phyloP scores from a whole-genome alignment of 2,888 invertebrate genomes.

The Pyrrhia umbra region DNA sequence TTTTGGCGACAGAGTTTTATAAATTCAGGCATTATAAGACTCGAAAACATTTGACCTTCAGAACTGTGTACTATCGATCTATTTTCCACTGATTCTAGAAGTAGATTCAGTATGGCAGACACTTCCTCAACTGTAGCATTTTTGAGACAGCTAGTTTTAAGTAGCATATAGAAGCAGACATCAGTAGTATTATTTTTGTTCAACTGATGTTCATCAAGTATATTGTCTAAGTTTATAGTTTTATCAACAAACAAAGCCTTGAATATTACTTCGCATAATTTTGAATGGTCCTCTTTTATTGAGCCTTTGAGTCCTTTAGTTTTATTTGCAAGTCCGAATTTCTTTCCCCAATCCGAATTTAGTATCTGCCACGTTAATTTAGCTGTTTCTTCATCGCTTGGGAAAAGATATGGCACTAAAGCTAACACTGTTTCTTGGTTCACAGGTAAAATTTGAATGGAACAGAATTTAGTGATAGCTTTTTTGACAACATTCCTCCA shows the following conservation, averaged over 20 bases:
- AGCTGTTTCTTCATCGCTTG: constrained; percentile 78
- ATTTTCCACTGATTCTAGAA: constrained; percentile 81
- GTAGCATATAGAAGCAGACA: constrained; percentile 81
- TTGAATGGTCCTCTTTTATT: constrained; percentile 67
- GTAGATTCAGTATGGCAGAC: constrained; percentile 80
- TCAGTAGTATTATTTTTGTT: constrained; percentile 77
- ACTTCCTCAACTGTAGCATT: constrained; percentile 78
- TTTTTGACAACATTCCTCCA: constrained; percentile 82
- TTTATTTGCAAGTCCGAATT: constrained; percentile 71
- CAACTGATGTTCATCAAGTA: constrained; percentile 74
- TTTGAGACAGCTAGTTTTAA: constrained; percentile 84
- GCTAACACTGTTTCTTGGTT: constrained; percentile 90
- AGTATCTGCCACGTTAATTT: constrained; percentile 77
- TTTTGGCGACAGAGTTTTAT: constrained; percentile 79
- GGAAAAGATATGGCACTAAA: constrained; percentile 91
- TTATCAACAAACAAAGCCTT: constrained; percentile 76
- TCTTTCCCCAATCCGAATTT: constrained; percentile 80
- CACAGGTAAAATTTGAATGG: constrained; percentile 80
- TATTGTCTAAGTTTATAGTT: constrained; percentile 69
- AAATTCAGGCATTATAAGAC: constrained; percentile 75
- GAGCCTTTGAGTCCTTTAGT: constrained; percentile 63
- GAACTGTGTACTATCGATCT: constrained; percentile 77
- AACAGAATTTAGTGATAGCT: constrained; percentile 86
- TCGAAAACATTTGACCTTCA: constrained; percentile 72
- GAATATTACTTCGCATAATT: constrained; percentile 76